A percentile compares a stretch with the other conserved stretches of the same genome.
phyloP scores from a whole-genome alignment of 2,113 vertebrate species.

The Emydura subglobosa region DNA sequence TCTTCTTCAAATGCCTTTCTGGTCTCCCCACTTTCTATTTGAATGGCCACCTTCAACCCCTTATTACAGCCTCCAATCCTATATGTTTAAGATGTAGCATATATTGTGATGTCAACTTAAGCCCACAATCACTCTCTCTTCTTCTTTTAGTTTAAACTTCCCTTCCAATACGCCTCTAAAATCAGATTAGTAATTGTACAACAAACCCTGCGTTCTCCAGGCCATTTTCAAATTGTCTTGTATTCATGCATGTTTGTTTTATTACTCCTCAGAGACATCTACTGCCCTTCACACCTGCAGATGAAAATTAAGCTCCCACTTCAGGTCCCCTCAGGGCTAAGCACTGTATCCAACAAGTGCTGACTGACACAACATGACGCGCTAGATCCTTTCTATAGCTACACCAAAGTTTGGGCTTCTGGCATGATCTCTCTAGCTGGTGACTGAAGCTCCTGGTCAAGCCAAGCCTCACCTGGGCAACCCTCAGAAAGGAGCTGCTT shows the following conservation, averaged over 20 bases:
- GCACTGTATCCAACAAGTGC: not conserved
- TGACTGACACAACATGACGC: not conserved
- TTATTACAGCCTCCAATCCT: not conserved
- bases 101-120: not conserved
- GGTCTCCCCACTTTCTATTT: not conserved
- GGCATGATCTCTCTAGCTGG: too few species aligned
- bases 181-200: not conserved
- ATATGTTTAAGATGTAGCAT: not conserved
- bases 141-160: not conserved
- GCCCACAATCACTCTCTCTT: not conserved
- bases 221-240: not conserved
- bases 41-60: not conserved
- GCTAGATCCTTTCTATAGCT: not conserved
- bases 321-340: not conserved
- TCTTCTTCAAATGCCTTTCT: not conserved
- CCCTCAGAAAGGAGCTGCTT: not conserved
- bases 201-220: not conserved
- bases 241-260: not conserved
- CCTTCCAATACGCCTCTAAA: not conserved
- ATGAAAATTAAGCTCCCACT: not conserved
- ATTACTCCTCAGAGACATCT: not conserved
- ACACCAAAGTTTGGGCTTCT: not conserved
- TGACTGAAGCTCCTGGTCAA: not conserved
- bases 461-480: not conserved
- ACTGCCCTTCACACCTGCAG: not conserved